Evolutionary conservation across 2,797 vertebrate species (phyloP).

Genomic region (Tadarida brasiliensis): DNA sequence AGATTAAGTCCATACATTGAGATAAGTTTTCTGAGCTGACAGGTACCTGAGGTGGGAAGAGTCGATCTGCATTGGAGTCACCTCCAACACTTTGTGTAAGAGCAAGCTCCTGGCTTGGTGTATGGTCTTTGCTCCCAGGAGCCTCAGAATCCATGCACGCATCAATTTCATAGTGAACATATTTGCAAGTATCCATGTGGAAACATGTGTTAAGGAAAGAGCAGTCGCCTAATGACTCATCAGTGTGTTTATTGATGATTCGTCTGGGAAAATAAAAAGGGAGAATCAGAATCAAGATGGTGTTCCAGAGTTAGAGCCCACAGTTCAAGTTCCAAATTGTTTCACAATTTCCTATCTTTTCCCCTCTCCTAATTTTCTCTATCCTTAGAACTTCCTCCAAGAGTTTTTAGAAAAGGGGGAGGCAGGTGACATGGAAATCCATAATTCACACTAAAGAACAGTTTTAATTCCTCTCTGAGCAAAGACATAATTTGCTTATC

Average conservation of each 20-base stretch:
- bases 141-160: slow-evolving; percentile 90
- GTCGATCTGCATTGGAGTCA: slow-evolving; percentile 93
- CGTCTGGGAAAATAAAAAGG: slow-evolving; percentile 87
- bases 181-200: slow-evolving; percentile 98
- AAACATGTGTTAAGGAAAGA: slow-evolving; percentile 98
- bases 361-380: slow-evolving; percentile 25
- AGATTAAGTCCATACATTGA: slow-evolving; percentile 11
- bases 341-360: slow-evolving; percentile 5
- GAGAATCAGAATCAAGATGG: slow-evolving; percentile 45
- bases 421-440: background rate
- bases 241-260: slow-evolving; percentile 98
- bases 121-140: slow-evolving; percentile 87
- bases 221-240: slow-evolving; percentile 96
- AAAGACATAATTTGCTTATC: slow-evolving; percentile 31
- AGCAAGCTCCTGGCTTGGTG: slow-evolving; percentile 89
- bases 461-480: slow-evolving; percentile 35
- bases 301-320: background rate
- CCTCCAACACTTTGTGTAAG: slow-evolving; percentile 88
- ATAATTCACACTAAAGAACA: background rate
- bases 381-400: slow-evolving; percentile 29
- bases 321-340: slow-evolving; percentile 39
- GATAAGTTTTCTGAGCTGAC: slow-evolving; percentile 37
- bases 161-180: slow-evolving; percentile 98
- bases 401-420: slow-evolving; percentile 31
- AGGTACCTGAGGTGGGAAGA: slow-evolving; percentile 95